phyloP scores from a whole-genome alignment of 2,888 invertebrate species.

The Drosophila nigricruria region DNA sequence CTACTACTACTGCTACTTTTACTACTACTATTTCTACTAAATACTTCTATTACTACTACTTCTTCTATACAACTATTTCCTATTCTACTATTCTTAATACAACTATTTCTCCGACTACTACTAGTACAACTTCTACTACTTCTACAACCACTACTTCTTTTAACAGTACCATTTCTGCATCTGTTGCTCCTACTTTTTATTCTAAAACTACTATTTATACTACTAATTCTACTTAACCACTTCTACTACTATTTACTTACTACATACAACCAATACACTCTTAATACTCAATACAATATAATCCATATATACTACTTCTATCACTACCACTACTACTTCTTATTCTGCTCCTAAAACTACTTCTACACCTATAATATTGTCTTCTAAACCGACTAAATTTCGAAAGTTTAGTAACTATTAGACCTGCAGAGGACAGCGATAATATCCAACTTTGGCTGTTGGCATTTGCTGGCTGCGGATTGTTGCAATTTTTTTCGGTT shows the following conservation, averaged over 20 bases:
- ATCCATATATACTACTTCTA: background rate
- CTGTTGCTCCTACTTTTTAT: background rate
- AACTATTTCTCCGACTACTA: background rate
- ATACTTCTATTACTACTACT: background rate
- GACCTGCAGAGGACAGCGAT: background rate
- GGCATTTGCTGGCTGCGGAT: slow-evolving; percentile 42
- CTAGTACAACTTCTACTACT: background rate
- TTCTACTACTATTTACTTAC: background rate
- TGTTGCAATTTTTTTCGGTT: slow-evolving; percentile 51
- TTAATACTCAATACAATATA: background rate
- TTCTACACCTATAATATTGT: background rate
- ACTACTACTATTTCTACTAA: background rate
- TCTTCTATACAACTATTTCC: background rate
- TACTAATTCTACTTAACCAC: background rate
- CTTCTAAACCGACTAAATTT: background rate
- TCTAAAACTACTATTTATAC: background rate
- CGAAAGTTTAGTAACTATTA: background rate
- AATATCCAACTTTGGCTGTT: slow-evolving; percentile 15
- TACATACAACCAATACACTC: too few species aligned
- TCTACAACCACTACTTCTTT: background rate
- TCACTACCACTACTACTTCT: background rate
- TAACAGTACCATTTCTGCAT: background rate
- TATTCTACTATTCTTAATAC: too few species aligned
- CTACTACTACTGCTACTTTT: background rate
- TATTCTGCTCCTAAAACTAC: background rate